Percentiles rank a stretch among this genome's conserved stretches.
Evolutionary conservation across 2,888 invertebrate genomes (phyloP).

Genomic region (Tortricodes alternella): DNA sequence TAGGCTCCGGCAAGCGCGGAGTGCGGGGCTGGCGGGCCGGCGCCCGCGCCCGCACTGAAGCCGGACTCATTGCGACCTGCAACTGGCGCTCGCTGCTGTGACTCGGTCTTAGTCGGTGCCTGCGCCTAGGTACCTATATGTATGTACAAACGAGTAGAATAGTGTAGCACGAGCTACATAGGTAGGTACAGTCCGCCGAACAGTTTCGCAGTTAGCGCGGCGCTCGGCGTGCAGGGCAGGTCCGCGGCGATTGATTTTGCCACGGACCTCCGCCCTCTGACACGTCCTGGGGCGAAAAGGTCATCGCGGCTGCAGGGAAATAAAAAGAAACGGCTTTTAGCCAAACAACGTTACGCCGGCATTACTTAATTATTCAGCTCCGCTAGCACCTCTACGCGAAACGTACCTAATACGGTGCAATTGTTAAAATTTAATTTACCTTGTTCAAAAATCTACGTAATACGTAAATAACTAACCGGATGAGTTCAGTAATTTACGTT

Average conservation of each 20-base stretch:
- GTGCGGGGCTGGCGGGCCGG: too few species aligned
- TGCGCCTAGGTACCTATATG: too few species aligned
- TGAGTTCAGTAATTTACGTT: neutral
- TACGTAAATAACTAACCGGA: neutral
- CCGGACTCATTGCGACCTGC: too few species aligned
- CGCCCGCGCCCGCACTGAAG: too few species aligned
- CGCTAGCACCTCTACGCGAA: constrained; percentile 9
- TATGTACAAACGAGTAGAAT: too few species aligned
- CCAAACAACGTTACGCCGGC: constrained; percentile 19
- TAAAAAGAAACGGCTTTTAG: constrained; percentile 25
- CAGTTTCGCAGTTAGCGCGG: neutral
- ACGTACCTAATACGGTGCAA: constrained; percentile 15
- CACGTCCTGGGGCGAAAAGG: constrained; percentile 7
- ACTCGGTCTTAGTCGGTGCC: too few species aligned
- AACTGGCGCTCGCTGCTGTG: too few species aligned
- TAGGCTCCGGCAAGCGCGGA: too few species aligned
- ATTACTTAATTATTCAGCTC: constrained; percentile 24
- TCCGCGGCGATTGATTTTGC: neutral
- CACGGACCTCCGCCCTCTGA: neutral
- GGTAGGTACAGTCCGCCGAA: too few species aligned
- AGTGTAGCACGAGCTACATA: too few species aligned
- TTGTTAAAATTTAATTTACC: constrained; percentile 17
- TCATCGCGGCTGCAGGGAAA: constrained; percentile 18
- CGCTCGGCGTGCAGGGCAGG: neutral
- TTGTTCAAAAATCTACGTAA: neutral